Evolutionary conservation across 2,888 invertebrate genomes (phyloP), one percentile per base, ranked within the genome.

Genomic region (Auanema freiburgensis): DNA sequence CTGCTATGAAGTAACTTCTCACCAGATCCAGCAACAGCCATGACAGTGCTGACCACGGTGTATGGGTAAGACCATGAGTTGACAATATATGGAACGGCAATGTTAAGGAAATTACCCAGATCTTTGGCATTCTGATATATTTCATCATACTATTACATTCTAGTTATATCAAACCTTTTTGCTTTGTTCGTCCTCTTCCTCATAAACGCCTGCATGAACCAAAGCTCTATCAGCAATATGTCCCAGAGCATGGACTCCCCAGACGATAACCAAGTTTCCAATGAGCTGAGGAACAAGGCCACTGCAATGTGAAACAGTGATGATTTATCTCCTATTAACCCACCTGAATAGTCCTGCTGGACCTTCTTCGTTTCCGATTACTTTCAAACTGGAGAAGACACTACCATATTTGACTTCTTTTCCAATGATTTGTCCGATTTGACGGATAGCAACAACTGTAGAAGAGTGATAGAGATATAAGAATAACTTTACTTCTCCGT

Each of bases 381-480:
- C 90, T 57, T 86, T 85, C 69, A 94, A 86, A 0, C 93, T 91
- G 6, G 57, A 58, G 21, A 76, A 53, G 18, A 66, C 67, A n/a
- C 61, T 43, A 14, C 55, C 85, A 84, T 93, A 95, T 80, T 90
- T 88, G 59, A 89, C 89, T 87, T 96, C 95, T 79, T 90, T 89
- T 4, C 95, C 95, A 70, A 96, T 89, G 86, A 94, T 93, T 81
- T 94, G 92, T 12, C 93, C 93, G 91, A 96, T 93, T 88, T 91
- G 91, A 78, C 95, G 88, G 59, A 94, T 86, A 63, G 92, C 90
- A 70, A 95, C 90, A 51, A 96, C 94, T 84, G 78, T 44, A n/a
- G 21, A 23, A 33, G 4, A 10, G 11, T 46, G 51, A 5, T 10
- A 3, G 14, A 53, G 1, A 25, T 25, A 25, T 25, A 14, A n/a